phyloP scores from a whole-genome alignment of 1,140 invertebrate genomes.

The Hylyphantes graminicola region DNA sequence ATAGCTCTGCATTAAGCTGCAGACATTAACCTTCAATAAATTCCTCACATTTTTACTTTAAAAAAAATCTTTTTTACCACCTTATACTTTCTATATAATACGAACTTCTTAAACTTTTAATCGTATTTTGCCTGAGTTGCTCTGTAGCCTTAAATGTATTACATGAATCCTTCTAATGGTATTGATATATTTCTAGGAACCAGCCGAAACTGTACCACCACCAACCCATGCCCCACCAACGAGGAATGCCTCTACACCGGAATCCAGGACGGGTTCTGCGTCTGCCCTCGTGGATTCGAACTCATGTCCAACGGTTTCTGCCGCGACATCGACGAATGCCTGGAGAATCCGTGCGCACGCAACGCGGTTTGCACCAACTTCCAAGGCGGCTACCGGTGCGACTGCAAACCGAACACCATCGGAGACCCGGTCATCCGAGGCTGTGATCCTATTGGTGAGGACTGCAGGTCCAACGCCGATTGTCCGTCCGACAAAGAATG shows the following conservation, averaged over 20 bases:
- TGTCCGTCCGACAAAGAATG: conserved; percentile 83
- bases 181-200: conserved; percentile 20
- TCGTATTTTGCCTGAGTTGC: too few species aligned
- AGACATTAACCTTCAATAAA: too few species aligned
- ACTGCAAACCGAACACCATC: conserved; percentile 79
- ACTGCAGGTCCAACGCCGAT: conserved; percentile 79
- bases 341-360: conserved; percentile 78
- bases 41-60: too few species aligned
- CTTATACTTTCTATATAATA: neutral
- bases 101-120: neutral
- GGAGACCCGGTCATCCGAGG: conserved; percentile 82
- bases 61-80: neutral
- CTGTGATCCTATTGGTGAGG: conserved; percentile 75
- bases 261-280: conserved; percentile 63
- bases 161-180: neutral
- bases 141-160: too few species aligned
- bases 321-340: conserved; percentile 78
- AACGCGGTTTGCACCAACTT: conserved; percentile 85
- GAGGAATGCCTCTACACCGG: conserved; percentile 65
- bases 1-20: too few species aligned
- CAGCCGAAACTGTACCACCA: conserved; percentile 65
- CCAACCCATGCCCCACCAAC: conserved; percentile 66
- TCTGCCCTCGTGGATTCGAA: conserved; percentile 64
- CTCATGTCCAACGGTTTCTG: conserved; percentile 63
- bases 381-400: conserved; percentile 82